Percentiles rank a stretch among this genome's conserved stretches.
These are phyloP conservation scores for Isotomurus palustris DNA, from an alignment of 2,888 invertebrate genomes.

Conservation along the genomic window DNA sequence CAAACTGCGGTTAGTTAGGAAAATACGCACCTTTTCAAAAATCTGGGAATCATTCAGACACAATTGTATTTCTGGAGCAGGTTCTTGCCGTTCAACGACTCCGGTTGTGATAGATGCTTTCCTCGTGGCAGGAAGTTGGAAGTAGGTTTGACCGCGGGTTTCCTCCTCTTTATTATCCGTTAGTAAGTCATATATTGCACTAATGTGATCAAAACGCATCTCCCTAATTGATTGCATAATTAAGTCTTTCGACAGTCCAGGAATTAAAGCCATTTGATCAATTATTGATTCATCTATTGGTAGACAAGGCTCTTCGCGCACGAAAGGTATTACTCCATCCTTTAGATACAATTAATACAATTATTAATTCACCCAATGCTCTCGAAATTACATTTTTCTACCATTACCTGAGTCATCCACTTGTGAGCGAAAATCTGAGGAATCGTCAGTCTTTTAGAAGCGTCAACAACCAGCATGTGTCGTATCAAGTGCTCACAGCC, in stretches of 20 bases:
- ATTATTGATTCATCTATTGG: slow-evolving; percentile 64
- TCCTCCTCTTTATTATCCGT: slow-evolving; percentile 58
- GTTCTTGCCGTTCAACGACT: slow-evolving; percentile 42
- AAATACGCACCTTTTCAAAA: slow-evolving; percentile 57
- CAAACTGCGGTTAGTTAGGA: background rate
- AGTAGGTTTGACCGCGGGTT: slow-evolving; percentile 18
- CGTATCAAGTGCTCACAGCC: slow-evolving; percentile 93
- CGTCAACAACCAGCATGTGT: slow-evolving; percentile 91
- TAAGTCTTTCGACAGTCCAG: slow-evolving; percentile 67
- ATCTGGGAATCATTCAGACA: slow-evolving; percentile 57
- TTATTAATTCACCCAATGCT: too few relatives aligned
- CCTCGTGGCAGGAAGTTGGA: slow-evolving; percentile 40
- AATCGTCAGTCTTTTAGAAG: slow-evolving; percentile 81
- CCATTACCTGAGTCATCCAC: slow-evolving; percentile 63
- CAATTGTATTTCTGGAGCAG: slow-evolving; percentile 44
- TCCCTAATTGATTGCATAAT: slow-evolving; percentile 76
- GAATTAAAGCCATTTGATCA: slow-evolving; percentile 75
- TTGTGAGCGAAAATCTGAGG: slow-evolving; percentile 87
- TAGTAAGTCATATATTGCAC: slow-evolving; percentile 87
- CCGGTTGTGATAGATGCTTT: slow-evolving; percentile 47
- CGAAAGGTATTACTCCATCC: slow-evolving; percentile 23
- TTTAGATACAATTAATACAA: background rate
- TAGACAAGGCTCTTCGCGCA: slow-evolving; percentile 29
- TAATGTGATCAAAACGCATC: slow-evolving; percentile 84
- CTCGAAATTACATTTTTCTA: background rate